Base-by-base conservation (phyloP, 1,140 invertebrate genomes). In the Calosoma granatense region DNA sequence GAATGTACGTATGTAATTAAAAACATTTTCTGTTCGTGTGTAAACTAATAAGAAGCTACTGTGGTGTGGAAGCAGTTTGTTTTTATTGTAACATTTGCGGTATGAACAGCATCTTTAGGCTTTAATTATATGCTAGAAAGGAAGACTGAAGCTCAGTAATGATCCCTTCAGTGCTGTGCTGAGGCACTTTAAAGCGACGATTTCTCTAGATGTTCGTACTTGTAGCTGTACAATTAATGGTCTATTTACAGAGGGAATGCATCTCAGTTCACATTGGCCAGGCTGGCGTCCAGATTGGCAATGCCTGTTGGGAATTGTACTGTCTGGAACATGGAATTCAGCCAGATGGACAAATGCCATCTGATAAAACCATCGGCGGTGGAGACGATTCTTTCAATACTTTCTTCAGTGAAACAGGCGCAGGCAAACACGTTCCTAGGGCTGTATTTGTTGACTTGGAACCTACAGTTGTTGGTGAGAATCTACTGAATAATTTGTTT, bases 281-380 rank as follows among this genome's bases (percentile, higher is more conserved):
- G 74, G 90, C 90, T 58, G 90, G 90, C 51, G 88, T 91, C 2
- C 91, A 94, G 74, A 91, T 93, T 68, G 91, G 90, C 60, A 92
- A 92, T 70, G 87, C 87, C 54, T 85, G 83, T 68, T 87, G 84
- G 84, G 91, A 94, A 70, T 76, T 94, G 56, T 93, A 92, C 75
- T 93, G 91, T 70, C 72, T 93, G 63, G 91, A 93, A 71, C 90
- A 92, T 75, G 88, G 89, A 21, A 93, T 94, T 68, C 88, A 92
- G 71, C 89, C 89, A 51, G 88, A 93, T 75, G 90, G 90, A 2
- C 80, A 83, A 59, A 88, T 88, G 85, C 83, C 84, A n/a, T 92
- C 81, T 6, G 83, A 84, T 71, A 85, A 83, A 70, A 81, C 78
- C 55, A 72, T 83, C 60, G 79, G 79, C 1, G 80, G 80, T n/a